phyloP scores from a whole-genome alignment of 2,888 invertebrate genomes.

The Tryphoninae sp. region DNA sequence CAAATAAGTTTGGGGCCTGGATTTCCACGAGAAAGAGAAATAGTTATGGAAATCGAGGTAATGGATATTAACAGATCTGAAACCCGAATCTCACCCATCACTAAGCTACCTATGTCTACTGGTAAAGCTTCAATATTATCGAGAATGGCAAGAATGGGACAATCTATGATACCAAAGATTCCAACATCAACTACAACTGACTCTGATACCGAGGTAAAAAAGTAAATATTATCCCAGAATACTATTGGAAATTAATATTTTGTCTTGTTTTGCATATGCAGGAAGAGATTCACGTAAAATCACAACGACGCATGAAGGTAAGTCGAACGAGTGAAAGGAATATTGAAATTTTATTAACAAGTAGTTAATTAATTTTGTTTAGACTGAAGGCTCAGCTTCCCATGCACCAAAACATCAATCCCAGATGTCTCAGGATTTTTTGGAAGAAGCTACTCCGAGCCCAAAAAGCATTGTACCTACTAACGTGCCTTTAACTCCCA shows the following conservation, averaged over 20 bases:
- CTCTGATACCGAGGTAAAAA: slow-evolving; percentile 80
- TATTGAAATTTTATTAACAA: neutral
- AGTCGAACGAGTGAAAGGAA: neutral
- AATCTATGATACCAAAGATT: slow-evolving; percentile 82
- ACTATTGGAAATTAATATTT: neutral
- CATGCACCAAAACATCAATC: slow-evolving; percentile 48
- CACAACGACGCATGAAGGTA: slow-evolving; percentile 59
- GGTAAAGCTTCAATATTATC: slow-evolving; percentile 82
- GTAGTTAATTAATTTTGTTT: neutral
- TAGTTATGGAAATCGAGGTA: slow-evolving; percentile 75
- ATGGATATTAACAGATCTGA: slow-evolving; percentile 67
- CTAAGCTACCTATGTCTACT: slow-evolving; percentile 61
- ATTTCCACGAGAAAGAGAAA: slow-evolving; percentile 75
- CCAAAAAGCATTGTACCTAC: slow-evolving; percentile 45
- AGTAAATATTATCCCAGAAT: neutral
- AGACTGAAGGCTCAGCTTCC: slow-evolving; percentile 40
- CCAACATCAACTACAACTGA: slow-evolving; percentile 78
- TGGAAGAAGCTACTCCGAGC: slow-evolving; percentile 25
- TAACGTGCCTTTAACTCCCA: slow-evolving; percentile 35
- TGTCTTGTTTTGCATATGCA: neutral
- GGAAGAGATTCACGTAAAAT: slow-evolving; percentile 61
- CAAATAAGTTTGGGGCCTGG: slow-evolving; percentile 78
- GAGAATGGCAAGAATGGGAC: slow-evolving; percentile 85
- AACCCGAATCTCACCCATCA: slow-evolving; percentile 32
- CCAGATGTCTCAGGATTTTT: slow-evolving; percentile 33